Base-by-base conservation (phyloP, 2,888 invertebrate species). In the Apoderus coryli region DNA sequence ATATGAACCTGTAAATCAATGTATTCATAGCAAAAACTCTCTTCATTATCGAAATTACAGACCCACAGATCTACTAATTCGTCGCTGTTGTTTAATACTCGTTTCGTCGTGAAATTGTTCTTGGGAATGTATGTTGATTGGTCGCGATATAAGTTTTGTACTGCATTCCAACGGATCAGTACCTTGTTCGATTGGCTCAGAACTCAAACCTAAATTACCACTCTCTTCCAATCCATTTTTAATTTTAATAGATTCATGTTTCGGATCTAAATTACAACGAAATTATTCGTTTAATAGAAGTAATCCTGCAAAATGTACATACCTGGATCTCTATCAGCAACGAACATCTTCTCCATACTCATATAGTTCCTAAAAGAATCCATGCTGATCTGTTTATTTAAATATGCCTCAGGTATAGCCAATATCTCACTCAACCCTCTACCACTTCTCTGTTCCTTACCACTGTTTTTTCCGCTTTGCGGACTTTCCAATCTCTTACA, bases 341-440 rank as follows among this genome's bases (percentile, higher is more conserved):
- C n/a, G n/a, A n/a, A n/a, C n/a, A n/a, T 27, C 25, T 38, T 38
- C 16, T 34, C 38, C 14, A 39, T 29, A 4, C 16, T 27, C 22
- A 39, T 41, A 30, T 41, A 52, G 32, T 36, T 49, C 22, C 44
- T 44, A 27, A 53, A 48, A 6, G 46, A 42, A 36, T 47, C 49
- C 14, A 43, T 38, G 34, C 48, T 48, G 35, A 55, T 54, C 31
- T 54, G 52, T 29, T 45, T 48, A 35, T 47, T 56, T 27, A 57
- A 39, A 42, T 48, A 54, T 14, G 54, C 54, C 38, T 56, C 57
- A 0, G 59, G 57, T 24, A 58, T 50, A 3, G 56, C 53, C 22
- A 59, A 42, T 30, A 54, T 53, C 34, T 58, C 55, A 32, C 56
- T 50, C 15, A 54, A 45, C 10, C 52, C 51, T 10, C 49, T 48